Percentiles rank a stretch among this genome's conserved stretches.
Evolutionary conservation across 2,888 invertebrate species (phyloP).

Genomic region (Campaea margaritaria): DNA sequence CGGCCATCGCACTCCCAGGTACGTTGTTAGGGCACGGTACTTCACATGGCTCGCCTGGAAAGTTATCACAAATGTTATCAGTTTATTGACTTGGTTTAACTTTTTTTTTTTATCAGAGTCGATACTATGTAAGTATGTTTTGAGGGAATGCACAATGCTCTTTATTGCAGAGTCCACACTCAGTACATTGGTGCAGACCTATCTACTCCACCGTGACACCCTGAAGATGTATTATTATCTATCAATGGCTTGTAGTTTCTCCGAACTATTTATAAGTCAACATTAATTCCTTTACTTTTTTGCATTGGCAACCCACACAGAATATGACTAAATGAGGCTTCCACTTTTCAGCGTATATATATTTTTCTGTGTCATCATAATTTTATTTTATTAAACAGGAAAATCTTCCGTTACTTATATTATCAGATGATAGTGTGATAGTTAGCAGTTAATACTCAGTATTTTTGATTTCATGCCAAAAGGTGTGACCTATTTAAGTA

Average conservation of each 20-base stretch:
- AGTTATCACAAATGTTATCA: background rate
- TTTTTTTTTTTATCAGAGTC: background rate
- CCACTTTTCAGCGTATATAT: too few species aligned
- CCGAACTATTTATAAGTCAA: too few species aligned
- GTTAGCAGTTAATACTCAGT: conserved; percentile 36
- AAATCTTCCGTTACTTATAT: conserved; percentile 23
- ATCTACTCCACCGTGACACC: too few species aligned
- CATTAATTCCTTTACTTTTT: too few species aligned
- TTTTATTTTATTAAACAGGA: background rate
- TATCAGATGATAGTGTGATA: conserved; percentile 36
- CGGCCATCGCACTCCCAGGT: conserved; percentile 81
- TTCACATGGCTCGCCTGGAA: conserved; percentile 91
- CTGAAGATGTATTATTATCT: too few species aligned
- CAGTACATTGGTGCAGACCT: too few species aligned
- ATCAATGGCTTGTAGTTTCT: too few species aligned
- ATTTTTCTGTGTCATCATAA: too few species aligned
- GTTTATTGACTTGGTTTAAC: background rate
- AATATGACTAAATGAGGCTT: too few species aligned
- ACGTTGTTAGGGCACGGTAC: conserved; percentile 89
- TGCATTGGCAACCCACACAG: too few species aligned
- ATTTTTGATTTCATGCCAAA: conserved; percentile 69
- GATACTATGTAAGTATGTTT: background rate
- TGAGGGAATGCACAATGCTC: too few species aligned
- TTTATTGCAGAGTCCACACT: too few species aligned
- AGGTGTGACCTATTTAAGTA: conserved; percentile 61